A percentile compares a stretch with the other conserved stretches of the same genome.
phyloP scores from a whole-genome alignment of 2,113 vertebrate genomes.

The Furnarius figulus region DNA sequence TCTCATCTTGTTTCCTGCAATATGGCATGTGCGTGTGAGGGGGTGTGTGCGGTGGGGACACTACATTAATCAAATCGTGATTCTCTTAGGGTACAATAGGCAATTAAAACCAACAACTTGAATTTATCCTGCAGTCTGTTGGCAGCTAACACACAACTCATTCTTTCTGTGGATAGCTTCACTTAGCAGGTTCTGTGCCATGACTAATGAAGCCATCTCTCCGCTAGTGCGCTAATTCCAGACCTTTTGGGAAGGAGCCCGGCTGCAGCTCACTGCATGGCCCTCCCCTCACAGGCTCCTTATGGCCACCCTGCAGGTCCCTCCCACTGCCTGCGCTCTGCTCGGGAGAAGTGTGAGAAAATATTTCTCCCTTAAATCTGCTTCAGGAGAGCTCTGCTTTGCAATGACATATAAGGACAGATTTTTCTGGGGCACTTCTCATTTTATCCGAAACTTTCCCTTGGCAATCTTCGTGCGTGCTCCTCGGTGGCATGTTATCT shows the following conservation, averaged over 20 bases:
- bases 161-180: conserved; percentile 7
- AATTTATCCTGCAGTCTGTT: conserved; percentile 8
- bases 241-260: conserved; percentile 40
- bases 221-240: not conserved
- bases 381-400: not conserved
- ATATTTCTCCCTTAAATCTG: not conserved
- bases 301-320: conserved; percentile 42
- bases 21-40: not conserved
- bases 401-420: not conserved
- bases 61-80: not conserved
- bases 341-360: conserved; percentile 20
- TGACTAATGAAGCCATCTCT: conserved; percentile 36
- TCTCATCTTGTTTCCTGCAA: not conserved
- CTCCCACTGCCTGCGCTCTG: conserved; percentile 14
- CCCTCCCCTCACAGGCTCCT: conserved; percentile 22
- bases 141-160: not conserved
- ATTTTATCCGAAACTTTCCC: not conserved
- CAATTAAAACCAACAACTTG: not conserved
- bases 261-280: not conserved
- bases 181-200: conserved; percentile 16
- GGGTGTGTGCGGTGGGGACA: rapidly evolving
- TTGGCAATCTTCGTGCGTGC: not conserved
- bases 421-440: conserved; percentile 5
- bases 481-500: not conserved
- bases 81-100: not conserved